Base-by-base conservation (phyloP, 2,888 invertebrate species). In the Sericinus montela region DNA sequence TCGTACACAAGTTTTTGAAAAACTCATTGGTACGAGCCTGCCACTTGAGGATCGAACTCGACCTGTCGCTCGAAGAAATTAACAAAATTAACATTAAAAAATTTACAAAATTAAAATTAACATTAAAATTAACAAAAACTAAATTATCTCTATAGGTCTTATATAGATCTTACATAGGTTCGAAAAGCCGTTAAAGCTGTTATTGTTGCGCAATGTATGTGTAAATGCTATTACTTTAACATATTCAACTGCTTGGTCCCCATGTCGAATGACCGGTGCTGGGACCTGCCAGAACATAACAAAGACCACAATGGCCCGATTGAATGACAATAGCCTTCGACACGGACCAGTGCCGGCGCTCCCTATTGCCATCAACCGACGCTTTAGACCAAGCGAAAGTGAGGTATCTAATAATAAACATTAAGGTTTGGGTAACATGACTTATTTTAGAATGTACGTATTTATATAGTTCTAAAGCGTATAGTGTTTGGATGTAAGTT, bases 251-350 rank as follows among this genome's bases (percentile, higher is more conserved):
- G 52, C 53, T 65, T 67, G 67, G 64, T 34, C 67, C 65, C 76
- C 75, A 64, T 75, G 69, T 68, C 67, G 67, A 75, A 78, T 75
- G 72, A 57, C 59, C 62, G 54, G 53, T 14, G 34, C 47, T 29
- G 43, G 39, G 52, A 53, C 55, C 53, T 30, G 65, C 60, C 66
- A 63, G 65, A 58, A 67, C 56, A 61, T 71, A 67, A 79, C 81
- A 80, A 80, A 80, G 75, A 67, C 63, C 65, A 80, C 80, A 80
- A 82, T 73, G 69, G 67, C 63, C 58, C 63, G 75, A 83, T 84
- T 83, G 80, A 79, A 84, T 82, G 75, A 85, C 84, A 84, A 85
- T 80, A 65, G 77, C 62, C 67, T 62, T 45, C 62, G 71, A 65
- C 65, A 72, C 72, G 82, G 78, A 79, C 75, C 77, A 75, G 70